Percentiles rank a stretch among this genome's conserved stretches.
Evolutionary conservation across 92 coral and sea anemone genomes (phyloP).

Genomic region (Metridium senile): DNA sequence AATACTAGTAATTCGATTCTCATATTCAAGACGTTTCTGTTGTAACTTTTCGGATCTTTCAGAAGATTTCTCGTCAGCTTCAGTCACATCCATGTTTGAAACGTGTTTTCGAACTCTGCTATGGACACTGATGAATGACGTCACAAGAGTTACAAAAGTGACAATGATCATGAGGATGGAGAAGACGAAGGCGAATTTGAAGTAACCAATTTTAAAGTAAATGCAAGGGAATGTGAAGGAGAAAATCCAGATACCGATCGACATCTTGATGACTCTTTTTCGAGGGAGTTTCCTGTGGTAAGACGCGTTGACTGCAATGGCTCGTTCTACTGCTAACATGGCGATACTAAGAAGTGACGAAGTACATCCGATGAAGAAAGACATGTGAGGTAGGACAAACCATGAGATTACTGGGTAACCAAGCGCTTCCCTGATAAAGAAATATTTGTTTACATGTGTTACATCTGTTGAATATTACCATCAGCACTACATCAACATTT

Average conservation of each 20-base stretch:
- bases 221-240: slow-evolving; percentile 53
- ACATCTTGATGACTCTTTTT: slow-evolving; percentile 39
- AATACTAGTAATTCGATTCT: slow-evolving; percentile 58
- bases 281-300: slow-evolving; percentile 48
- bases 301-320: slow-evolving; percentile 66
- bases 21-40: slow-evolving; percentile 29
- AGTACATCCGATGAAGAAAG: slow-evolving; percentile 74
- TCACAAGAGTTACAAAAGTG: slow-evolving; percentile 34
- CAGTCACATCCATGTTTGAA: neutral
- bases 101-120: slow-evolving; percentile 21
- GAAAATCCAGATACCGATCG: slow-evolving; percentile 58
- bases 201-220: slow-evolving; percentile 60
- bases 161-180: slow-evolving; percentile 62
- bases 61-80: neutral
- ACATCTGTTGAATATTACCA: too few relatives aligned
- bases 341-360: slow-evolving; percentile 80
- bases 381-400: slow-evolving; percentile 58
- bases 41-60: neutral
- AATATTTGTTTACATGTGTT: too few relatives aligned
- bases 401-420: slow-evolving; percentile 43
- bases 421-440: slow-evolving; percentile 76
- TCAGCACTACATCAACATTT: too few relatives aligned
- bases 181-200: slow-evolving; percentile 59
- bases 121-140: slow-evolving; percentile 55
- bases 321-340: slow-evolving; percentile 70